Evolutionary conservation across 2,888 invertebrate genomes (phyloP), one percentile per base, ranked within the genome.

Genomic region (Tetrapedia diversipes): DNA sequence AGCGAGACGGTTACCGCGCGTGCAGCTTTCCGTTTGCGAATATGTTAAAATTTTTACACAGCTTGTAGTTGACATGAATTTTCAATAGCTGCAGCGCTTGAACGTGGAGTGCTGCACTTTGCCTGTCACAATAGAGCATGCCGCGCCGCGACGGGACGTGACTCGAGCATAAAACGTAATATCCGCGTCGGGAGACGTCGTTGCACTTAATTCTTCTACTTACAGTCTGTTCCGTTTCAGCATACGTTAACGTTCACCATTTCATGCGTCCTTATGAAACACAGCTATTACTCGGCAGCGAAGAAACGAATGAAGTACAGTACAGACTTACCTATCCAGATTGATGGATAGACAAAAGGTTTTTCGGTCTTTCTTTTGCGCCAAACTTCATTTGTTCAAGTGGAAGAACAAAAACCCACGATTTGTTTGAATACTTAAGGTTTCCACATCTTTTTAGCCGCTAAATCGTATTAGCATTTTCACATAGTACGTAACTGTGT

Each of bases 141-240:
- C 51, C 34, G 60, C 24, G 11, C 11, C 24, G 16, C 67, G 60
- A 61, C 54, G 47, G 39, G 54, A 67, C 72, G 72, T 67, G 72
- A 73, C 67, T 73, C 37, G 60, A 56, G 47, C 72, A 37, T 57
- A 65, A 57, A 70, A 64, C 64, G 64, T 56, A 60, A 56, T 63
- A 63, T 45, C 45, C 47, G 47, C 39, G 29, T n/a, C n/a, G 39
- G 22, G 47, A 49, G 43, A 34, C 56, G 56, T 43, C 43, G 54
- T 41, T 43, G 43, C 54, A 56, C 70, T 63, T 70, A 70, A 70
- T 70, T 70, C 54, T 64, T 64, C 27, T 68, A 60, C 68, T 60
- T 49, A 32, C 45, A 19, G 11, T 27, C 22, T 24, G 53, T 61
- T 63, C 39, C 59, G 34, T 68, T 51, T 60, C 51, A 29, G 29